These are phyloP conservation scores for Eupithecia vulgata DNA, from an alignment of 2,888 invertebrate species.

Conservation along the genomic window DNA sequence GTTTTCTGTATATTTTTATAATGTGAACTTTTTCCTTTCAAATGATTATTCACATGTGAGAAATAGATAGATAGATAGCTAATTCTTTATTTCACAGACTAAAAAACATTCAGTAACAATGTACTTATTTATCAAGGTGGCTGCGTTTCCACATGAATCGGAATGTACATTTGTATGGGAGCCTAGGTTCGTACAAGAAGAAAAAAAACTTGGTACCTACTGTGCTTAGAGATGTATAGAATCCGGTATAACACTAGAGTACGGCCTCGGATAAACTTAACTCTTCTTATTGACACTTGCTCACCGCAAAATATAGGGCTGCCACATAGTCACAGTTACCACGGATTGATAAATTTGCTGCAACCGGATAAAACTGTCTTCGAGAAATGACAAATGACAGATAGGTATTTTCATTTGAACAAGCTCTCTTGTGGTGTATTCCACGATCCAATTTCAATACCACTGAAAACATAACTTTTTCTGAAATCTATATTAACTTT, in stretches of 20 bases:
- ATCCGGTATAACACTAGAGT: background rate
- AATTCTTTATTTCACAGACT: too few species aligned
- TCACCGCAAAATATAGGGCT: constrained; percentile 17
- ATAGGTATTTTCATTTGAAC: background rate
- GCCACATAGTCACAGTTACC: background rate
- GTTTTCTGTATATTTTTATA: background rate
- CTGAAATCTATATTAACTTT: too few species aligned
- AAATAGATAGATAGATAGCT: background rate
- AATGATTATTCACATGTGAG: background rate
- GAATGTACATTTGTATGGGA: too few species aligned
- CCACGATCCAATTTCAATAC: background rate
- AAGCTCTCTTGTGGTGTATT: background rate
- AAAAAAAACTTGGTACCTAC: background rate
- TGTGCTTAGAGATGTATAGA: background rate
- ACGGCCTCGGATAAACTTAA: constrained; percentile 21
- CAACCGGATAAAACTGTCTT: background rate
- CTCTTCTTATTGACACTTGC: constrained; percentile 35
- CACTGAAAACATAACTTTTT: background rate
- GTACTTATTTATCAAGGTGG: too few species aligned
- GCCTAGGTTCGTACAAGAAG: background rate
- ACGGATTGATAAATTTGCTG: background rate
- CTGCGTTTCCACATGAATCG: too few species aligned
- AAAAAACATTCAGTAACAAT: too few species aligned
- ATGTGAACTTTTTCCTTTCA: background rate
- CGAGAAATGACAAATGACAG: background rate